These are phyloP conservation scores for Percopsis omiscomaycus DNA, from an alignment of 2,797 vertebrate genomes.

Conservation along the genomic window DNA sequence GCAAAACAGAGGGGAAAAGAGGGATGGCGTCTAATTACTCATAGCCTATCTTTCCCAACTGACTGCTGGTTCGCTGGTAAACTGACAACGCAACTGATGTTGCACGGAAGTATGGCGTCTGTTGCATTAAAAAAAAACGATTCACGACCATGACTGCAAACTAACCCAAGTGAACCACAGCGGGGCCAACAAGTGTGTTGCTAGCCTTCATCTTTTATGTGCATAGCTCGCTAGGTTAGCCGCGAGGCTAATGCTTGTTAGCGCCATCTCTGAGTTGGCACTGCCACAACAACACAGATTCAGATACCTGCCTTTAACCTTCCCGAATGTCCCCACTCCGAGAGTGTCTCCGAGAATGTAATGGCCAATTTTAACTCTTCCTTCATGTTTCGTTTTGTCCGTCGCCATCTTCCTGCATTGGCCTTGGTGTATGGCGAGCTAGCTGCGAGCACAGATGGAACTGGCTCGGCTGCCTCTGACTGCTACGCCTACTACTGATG, in stretches of 20 bases:
- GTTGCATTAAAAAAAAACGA: no score
- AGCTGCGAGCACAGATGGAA: constrained; percentile 55
- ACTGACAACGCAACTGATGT: constrained; percentile 26
- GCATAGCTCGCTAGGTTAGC: constrained; percentile 53
- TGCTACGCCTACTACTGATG: constrained; percentile 36
- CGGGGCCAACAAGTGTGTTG: constrained; percentile 57
- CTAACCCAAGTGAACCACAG: background rate
- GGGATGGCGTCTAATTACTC: no score
- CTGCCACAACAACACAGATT: constrained; percentile 19
- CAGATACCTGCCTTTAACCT: constrained; percentile 87
- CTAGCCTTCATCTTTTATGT: constrained; percentile 22
- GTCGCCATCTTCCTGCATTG: constrained; percentile 94
- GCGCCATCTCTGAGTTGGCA: constrained; percentile 45
- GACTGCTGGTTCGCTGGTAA: constrained; percentile 61
- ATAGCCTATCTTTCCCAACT: constrained; percentile 35
- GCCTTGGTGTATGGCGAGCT: constrained; percentile 72
- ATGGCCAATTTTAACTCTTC: constrained; percentile 95
- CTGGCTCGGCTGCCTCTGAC: constrained; percentile 50
- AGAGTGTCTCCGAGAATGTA: constrained; percentile 95
- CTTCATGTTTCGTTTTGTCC: constrained; percentile 93
- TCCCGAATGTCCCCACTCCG: constrained; percentile 95
- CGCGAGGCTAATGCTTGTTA: constrained; percentile 45
- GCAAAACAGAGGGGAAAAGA: no score
- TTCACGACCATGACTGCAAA: background rate
- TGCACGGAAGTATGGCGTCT: background rate